Base-by-base conservation (phyloP, 1,140 invertebrate genomes). In the Bombus superbus region DNA sequence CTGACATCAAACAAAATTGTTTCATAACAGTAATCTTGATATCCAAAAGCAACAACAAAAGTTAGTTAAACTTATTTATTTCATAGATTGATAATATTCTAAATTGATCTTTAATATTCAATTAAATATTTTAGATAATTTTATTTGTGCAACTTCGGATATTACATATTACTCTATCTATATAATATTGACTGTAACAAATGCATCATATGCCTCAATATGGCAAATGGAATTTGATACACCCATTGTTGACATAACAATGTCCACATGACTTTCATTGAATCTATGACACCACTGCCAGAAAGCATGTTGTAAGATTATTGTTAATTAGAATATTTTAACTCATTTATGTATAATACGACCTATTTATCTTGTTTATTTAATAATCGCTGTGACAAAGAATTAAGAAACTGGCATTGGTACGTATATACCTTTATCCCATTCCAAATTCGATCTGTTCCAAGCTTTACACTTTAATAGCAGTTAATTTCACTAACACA, bases 201-300 rank as follows among this genome's bases (percentile, higher is more conserved):
- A 69, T 71, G 72, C 59, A 76, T 76, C 44, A 68, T 59, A 69
- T 83, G 44, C 59, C 62, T 78, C 57, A 38, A 84, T 73, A 78
- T 35, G 57, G 80, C 38, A 76, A 75, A 44, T 47, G 53, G 40
- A 84, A 90, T 87, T 90, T 86, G 68, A 68, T 78, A 76, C 78
- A 83, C 47, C 72, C 88, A 92, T 91, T 91, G 85, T 88, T 92
- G 88, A 90, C 86, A 87, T 91, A 90, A 93, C 75, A 83, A 85
- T 89, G 88, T 92, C 88, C 59, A 62, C 40, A 73, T 77, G 74
- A 92, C 78, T 89, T 89, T 88, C 75, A 91, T 85, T 91, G 82
- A 92, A 85, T 88, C 91, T 82, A 86, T 69, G 80, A 87, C 53
- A 90, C 81, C 91, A 93, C 93, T 93, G 92, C 93, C 92, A 92